These are phyloP conservation scores for Drosophila affinis DNA, from an alignment of 2,888 invertebrate genomes.

Conservation along the genomic window DNA sequence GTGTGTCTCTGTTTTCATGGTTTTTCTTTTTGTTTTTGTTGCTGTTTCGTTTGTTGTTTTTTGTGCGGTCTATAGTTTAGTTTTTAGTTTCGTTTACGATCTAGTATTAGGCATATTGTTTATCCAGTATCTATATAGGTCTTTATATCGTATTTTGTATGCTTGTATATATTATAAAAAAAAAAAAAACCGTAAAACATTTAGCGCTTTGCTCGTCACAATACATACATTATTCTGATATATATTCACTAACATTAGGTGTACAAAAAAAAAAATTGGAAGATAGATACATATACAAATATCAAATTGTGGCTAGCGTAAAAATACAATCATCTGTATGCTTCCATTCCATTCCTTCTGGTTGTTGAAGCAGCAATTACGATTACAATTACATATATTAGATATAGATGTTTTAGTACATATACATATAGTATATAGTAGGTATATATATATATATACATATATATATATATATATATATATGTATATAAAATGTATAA, in stretches of 20 bases:
- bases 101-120: constrained; percentile 47
- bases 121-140: constrained; percentile 42
- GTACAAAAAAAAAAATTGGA: constrained; percentile 72
- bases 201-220: constrained; percentile 63
- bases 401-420: constrained; percentile 3
- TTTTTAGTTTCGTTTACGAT: constrained; percentile 31
- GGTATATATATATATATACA: constrained; percentile 9
- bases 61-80: constrained; percentile 43
- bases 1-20: constrained; percentile 19
- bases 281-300: constrained; percentile 57
- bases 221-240: constrained; percentile 44
- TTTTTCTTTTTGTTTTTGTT: constrained; percentile 8
- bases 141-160: constrained; percentile 33
- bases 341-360: not conserved
- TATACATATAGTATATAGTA: too few species aligned
- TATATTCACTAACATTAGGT: constrained; percentile 71
- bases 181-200: constrained; percentile 52
- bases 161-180: constrained; percentile 39
- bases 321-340: constrained; percentile 63
- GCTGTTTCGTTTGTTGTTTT: constrained; percentile 54
- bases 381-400: constrained; percentile 7
- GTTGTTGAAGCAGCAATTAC: constrained; percentile 20
- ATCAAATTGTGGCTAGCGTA: constrained; percentile 75
- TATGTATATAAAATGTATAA: constrained; percentile 35
- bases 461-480: not conserved